Evolutionary conservation across 2,113 vertebrate genomes (phyloP).

Genomic region (Cheilinus undulatus): DNA sequence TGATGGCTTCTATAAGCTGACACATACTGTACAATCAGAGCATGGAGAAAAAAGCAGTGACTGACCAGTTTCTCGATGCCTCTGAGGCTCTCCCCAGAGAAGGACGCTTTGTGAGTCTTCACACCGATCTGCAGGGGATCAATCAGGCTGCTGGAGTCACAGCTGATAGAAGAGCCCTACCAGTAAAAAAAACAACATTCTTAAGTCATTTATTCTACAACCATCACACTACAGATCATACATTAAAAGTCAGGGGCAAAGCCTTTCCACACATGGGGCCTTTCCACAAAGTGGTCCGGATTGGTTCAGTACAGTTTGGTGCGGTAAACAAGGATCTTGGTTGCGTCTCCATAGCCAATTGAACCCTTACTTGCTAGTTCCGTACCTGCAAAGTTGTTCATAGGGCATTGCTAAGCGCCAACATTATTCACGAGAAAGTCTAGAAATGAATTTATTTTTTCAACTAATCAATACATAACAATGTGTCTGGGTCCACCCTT

Average conservation of each 20-base stretch:
- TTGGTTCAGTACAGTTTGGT: too few species aligned
- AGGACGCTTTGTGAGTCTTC: conserved; percentile 75
- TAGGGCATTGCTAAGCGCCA: too few species aligned
- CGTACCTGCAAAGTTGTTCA: too few species aligned
- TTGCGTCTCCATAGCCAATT: too few species aligned
- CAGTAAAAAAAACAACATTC: not conserved
- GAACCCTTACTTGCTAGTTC: too few species aligned
- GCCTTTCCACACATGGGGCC: not conserved
- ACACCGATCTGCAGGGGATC: conserved; percentile 86
- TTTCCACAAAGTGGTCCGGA: too few species aligned
- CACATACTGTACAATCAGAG: not conserved
- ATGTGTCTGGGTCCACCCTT: too few species aligned
- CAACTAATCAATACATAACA: too few species aligned
- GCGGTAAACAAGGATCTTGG: too few species aligned
- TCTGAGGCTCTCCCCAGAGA: conserved; percentile 86
- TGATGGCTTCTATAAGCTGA: not conserved
- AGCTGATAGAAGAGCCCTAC: conserved; percentile 86
- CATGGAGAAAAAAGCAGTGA: not conserved
- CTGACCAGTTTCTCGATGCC: conserved; percentile 83
- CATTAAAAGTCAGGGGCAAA: not conserved
- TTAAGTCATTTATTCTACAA: not conserved
- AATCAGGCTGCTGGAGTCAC: conserved; percentile 75
- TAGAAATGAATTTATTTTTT: too few species aligned
- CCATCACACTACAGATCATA: not conserved
- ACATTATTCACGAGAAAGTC: too few species aligned